Conservation (phyloP, 2,888 invertebrate species). For the Dilophus febrilis region DNA sequence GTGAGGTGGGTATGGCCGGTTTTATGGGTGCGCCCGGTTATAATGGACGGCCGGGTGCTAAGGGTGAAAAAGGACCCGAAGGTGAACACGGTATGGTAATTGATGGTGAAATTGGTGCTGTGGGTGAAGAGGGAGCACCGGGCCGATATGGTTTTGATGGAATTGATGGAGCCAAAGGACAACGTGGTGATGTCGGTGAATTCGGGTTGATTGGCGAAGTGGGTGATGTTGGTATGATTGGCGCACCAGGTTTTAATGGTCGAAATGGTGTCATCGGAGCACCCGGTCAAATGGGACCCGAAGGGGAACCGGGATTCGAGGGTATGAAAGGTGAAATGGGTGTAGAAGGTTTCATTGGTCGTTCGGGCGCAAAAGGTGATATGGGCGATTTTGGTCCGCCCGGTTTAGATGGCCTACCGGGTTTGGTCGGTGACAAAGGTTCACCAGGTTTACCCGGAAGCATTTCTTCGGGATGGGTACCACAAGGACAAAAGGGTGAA, state of each 20-base stretch:
- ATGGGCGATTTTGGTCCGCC: slow-evolving; percentile 28
- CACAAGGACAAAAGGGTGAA: slow-evolving; percentile 12
- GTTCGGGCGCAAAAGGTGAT: slow-evolving; percentile 38
- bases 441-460: slow-evolving; percentile 26
- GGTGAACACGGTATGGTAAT: slow-evolving; percentile 24
- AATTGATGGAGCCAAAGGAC: slow-evolving; percentile 31
- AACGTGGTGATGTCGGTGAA: slow-evolving; percentile 32
- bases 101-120: slow-evolving; percentile 34
- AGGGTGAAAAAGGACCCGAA: slow-evolving; percentile 29
- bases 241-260: slow-evolving; percentile 32
- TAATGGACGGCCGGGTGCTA: slow-evolving; percentile 26
- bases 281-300: slow-evolving; percentile 35
- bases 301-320: slow-evolving; percentile 31
- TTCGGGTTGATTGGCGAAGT: slow-evolving; percentile 34
- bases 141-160: slow-evolving; percentile 38
- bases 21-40: slow-evolving; percentile 13
- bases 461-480: slow-evolving; percentile 6
- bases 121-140: slow-evolving; percentile 43
- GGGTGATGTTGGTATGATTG: slow-evolving; percentile 34
- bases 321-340: slow-evolving; percentile 37
- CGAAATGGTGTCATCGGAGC: slow-evolving; percentile 22
- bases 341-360: slow-evolving; percentile 16
- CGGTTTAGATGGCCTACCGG: slow-evolving; percentile 27
- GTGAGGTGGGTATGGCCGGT: slow-evolving; percentile 27
- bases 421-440: slow-evolving; percentile 28